A percentile compares a stretch with the other conserved stretches of the same genome.
phyloP scores from a whole-genome alignment of 2,113 vertebrate genomes.

The Chrysemys picta region DNA sequence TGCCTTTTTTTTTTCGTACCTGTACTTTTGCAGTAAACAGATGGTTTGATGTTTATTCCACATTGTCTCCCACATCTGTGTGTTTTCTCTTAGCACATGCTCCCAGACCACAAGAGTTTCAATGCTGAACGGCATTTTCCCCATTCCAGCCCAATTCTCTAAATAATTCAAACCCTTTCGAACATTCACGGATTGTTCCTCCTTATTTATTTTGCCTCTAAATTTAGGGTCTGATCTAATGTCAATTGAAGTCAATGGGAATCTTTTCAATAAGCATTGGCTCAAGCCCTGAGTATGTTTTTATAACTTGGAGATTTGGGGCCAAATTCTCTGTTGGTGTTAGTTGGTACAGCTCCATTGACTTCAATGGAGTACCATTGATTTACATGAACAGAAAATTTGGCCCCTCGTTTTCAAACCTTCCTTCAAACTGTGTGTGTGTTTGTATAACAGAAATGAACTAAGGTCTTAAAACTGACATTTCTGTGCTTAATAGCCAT shows the following conservation, averaged over 20 bases:
- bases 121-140: conserved; percentile 30
- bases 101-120: conserved; percentile 24
- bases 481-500: not conserved
- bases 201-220: conserved; percentile 33
- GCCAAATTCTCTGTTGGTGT: not conserved
- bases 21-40: conserved; percentile 4
- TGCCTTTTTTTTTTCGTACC: not conserved
- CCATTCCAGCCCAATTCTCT: not conserved
- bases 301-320: not conserved
- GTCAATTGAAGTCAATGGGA: not conserved
- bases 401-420: not conserved
- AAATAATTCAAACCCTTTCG: conserved; percentile 53
- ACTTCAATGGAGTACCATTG: not conserved
- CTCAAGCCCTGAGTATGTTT: not conserved
- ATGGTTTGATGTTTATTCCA: conserved; percentile 25
- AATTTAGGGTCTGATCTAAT: not conserved
- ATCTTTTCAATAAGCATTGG: not conserved
- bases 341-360: not conserved
- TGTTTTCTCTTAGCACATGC: conserved; percentile 5
- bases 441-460: not conserved
- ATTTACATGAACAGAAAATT: not conserved
- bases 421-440: not conserved
- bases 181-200: not conserved
- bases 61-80: conserved; percentile 41
- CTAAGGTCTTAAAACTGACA: not conserved